Percentiles rank a stretch among this genome's conserved stretches.
phyloP scores from a whole-genome alignment of 2,113 vertebrate genomes.

The Mus musculus region GRCm39 chr9:107981501-107982000 shows the following conservation, averaged over 20 bases:
- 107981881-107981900: neutral
- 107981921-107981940: neutral
- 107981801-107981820: neutral
- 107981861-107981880: neutral
- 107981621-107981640: neutral
- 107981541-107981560: neutral
- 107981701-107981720: neutral
- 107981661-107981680: neutral
- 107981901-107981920: too few relatives aligned
- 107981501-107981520: neutral
- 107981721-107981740: neutral
- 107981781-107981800: neutral
- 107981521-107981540: too few relatives aligned
- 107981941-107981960: neutral
- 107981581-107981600: too few relatives aligned
- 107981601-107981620: neutral
- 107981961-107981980: constrained; percentile 31
- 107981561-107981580: neutral
- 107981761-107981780: neutral
- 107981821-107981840: neutral
- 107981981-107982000: constrained; percentile 91
- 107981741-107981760: fast-evolving
- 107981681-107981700: neutral
- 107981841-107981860: neutral
- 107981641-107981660: neutral